These are phyloP conservation scores for Nannoperca obscura DNA, from an alignment of 2,797 vertebrate genomes.

Conservation along the genomic window DNA sequence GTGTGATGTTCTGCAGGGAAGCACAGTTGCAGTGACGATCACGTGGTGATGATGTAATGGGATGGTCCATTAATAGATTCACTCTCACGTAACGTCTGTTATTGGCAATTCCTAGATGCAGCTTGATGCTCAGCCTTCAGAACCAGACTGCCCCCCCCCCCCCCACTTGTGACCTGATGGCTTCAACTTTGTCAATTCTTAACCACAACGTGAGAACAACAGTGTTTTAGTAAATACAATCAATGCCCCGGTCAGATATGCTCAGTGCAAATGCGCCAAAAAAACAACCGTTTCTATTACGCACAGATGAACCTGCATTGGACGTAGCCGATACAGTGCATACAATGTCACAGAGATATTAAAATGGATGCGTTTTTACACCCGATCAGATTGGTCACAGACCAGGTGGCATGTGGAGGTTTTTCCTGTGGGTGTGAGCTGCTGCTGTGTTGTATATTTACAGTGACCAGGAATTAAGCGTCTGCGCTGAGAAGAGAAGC, in stretches of 20 bases:
- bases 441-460: constrained; percentile 33
- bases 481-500: neutral
- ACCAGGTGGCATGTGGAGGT: constrained; percentile 34
- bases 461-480: constrained; percentile 39
- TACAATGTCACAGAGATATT: constrained; percentile 5
- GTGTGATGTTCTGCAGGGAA: constrained; percentile 25
- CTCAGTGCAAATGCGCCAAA: neutral
- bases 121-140: neutral
- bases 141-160: neutral
- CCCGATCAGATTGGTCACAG: constrained; percentile 32
- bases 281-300: neutral
- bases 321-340: neutral
- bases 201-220: neutral
- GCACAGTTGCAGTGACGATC: constrained; percentile 39
- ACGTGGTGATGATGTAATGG: constrained; percentile 53
- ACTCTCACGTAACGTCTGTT: neutral
- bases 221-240: neutral
- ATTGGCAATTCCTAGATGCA: neutral
- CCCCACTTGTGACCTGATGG: neutral
- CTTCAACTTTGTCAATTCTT: neutral
- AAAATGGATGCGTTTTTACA: neutral
- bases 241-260: neutral
- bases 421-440: constrained; percentile 21
- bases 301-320: neutral
- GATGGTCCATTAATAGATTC: constrained; percentile 38